These are phyloP conservation scores for Nannoperca australis DNA, from an alignment of 2,797 vertebrate species.

Conservation along the genomic window DNA sequence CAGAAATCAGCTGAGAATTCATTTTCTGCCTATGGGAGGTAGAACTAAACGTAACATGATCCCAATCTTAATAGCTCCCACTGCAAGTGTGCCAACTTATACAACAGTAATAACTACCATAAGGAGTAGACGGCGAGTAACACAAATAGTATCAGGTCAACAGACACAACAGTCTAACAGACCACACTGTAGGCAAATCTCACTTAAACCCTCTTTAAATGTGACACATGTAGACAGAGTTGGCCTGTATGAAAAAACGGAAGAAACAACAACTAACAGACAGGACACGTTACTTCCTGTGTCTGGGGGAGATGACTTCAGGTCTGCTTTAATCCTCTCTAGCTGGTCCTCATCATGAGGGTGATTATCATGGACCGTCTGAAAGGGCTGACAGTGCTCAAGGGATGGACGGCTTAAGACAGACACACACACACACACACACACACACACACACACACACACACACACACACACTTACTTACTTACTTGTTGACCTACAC, in stretches of 20 bases:
- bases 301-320: constrained; percentile 55
- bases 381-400: constrained; percentile 66
- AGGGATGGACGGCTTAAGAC: constrained; percentile 35
- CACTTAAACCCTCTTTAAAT: constrained; percentile 40
- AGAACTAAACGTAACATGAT: constrained; percentile 66
- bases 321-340: constrained; percentile 66
- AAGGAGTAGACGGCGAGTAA: constrained; percentile 51
- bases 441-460: not conserved
- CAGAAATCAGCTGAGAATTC: constrained; percentile 65
- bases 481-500: not conserved
- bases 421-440: too few relatives aligned
- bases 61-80: constrained; percentile 69
- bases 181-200: constrained; percentile 57
- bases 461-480: not conserved
- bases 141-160: constrained; percentile 56
- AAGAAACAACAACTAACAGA: too few relatives aligned
- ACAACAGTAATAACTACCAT: constrained; percentile 65
- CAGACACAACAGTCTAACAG: constrained; percentile 47
- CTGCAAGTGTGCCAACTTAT: constrained; percentile 63
- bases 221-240: constrained; percentile 36
- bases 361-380: constrained; percentile 59
- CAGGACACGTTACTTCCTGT: constrained; percentile 63
- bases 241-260: constrained; percentile 21
- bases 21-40: constrained; percentile 63
- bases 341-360: constrained; percentile 53